Percentiles rank a stretch among this genome's conserved stretches.
Conservation (phyloP, 2,113 vertebrate genomes). For the Ochotona curzoniae region DNA sequence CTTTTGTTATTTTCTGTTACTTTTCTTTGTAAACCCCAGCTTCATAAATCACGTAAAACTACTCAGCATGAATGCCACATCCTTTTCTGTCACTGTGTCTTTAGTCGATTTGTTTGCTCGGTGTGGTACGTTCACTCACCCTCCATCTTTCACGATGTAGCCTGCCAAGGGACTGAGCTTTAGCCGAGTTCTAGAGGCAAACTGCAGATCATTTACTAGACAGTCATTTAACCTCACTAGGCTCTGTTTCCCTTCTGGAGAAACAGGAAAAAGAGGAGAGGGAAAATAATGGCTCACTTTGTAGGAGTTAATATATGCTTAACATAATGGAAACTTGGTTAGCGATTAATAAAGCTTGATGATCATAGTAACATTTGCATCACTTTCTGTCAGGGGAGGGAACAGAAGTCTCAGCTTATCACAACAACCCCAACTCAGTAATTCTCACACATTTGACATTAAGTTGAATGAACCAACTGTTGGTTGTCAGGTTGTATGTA, state of each 20-base stretch:
- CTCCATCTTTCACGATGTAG: background rate
- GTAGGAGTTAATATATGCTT: background rate
- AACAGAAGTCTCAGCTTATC: background rate
- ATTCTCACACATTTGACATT: background rate
- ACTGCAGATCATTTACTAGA: background rate
- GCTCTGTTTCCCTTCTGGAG: background rate
- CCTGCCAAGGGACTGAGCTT: background rate
- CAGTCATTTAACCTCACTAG: background rate
- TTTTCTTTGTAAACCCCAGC: background rate
- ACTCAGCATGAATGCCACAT: background rate
- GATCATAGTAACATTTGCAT: conserved; percentile 28
- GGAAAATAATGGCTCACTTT: background rate
- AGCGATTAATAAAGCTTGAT: background rate
- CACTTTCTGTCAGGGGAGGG: conserved; percentile 14
- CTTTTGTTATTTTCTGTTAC: background rate
- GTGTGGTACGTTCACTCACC: background rate
- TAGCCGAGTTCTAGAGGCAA: background rate
- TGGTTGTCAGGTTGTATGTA: conserved; percentile 9
- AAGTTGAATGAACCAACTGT: conserved; percentile 20
- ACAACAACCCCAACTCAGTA: background rate
- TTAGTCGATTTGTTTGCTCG: background rate
- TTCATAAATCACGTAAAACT: background rate
- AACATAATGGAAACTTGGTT: background rate
- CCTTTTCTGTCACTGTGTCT: background rate
- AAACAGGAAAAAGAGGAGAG: background rate